A percentile compares a stretch with the other conserved stretches of the same genome.
These are phyloP conservation scores for Oophaga pumilio DNA, from an alignment of 2,113 vertebrate species.

Conservation along the genomic window DNA sequence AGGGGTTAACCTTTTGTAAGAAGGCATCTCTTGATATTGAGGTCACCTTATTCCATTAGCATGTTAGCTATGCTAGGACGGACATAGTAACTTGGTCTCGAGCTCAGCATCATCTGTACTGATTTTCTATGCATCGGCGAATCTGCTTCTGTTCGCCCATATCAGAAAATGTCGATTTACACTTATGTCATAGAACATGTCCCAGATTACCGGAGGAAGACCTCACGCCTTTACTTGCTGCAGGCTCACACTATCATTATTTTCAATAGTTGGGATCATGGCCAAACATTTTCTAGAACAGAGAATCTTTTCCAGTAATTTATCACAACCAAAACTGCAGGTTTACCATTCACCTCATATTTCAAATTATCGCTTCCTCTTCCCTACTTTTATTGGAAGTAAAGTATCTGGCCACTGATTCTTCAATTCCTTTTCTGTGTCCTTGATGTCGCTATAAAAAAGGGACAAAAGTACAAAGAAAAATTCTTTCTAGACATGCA, in stretches of 20 bases:
- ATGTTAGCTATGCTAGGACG: slow-evolving; percentile 42
- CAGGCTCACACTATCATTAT: not conserved
- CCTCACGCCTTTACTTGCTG: not conserved
- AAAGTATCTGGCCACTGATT: not conserved
- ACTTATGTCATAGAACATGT: not conserved
- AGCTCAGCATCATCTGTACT: slow-evolving; percentile 37
- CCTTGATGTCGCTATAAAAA: not conserved
- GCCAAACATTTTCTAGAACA: not conserved
- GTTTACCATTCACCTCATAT: not conserved
- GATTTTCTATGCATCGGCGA: slow-evolving; percentile 46
- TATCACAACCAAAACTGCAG: not conserved
- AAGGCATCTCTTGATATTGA: slow-evolving; percentile 31
- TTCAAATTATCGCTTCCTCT: slow-evolving; percentile 26
- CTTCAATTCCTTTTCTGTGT: not conserved
- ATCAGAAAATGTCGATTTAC: not conserved
- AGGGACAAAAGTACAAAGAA: not conserved
- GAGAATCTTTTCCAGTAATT: not conserved
- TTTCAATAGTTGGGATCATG: not conserved
- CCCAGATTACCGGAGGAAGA: slow-evolving; percentile 17
- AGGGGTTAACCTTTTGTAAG: slow-evolving; percentile 5
- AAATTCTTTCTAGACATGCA: not conserved
- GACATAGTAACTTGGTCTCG: slow-evolving; percentile 51
- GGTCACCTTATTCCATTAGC: slow-evolving; percentile 53
- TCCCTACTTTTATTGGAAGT: not conserved
- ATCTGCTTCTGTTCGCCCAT: not conserved